Evolutionary conservation across 2,797 vertebrate genomes (phyloP).

Genomic region (Pipistrellus kuhlii): DNA sequence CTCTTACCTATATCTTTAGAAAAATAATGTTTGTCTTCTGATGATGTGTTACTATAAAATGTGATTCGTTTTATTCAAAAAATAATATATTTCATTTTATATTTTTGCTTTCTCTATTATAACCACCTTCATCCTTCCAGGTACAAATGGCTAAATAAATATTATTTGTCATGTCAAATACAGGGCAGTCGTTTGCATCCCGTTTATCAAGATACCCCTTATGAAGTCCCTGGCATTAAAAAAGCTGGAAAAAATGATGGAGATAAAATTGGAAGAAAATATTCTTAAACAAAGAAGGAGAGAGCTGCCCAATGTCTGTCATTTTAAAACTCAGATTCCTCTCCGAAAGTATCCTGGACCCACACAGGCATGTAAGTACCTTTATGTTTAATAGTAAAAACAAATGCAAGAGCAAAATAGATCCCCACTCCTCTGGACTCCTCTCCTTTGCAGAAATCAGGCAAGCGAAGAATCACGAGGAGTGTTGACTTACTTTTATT

Average conservation of each 20-base stretch:
- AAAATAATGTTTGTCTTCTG: background rate
- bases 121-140: background rate
- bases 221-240: background rate
- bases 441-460: conserved; percentile 72
- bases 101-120: background rate
- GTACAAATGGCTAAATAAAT: background rate
- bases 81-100: background rate
- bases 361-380: background rate
- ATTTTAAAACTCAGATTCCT: conserved; percentile 23
- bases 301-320: background rate
- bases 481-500: background rate
- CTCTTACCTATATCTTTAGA: background rate
- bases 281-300: background rate
- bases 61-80: background rate
- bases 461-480: conserved; percentile 70
- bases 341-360: background rate
- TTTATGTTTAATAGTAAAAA: conserved; percentile 19
- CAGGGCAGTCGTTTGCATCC: background rate
- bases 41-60: background rate
- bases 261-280: conserved; percentile 58
- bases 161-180: background rate
- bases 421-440: background rate
- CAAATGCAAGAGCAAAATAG: background rate
- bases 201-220: background rate
- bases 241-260: too few species aligned